phyloP scores from a whole-genome alignment of 2,888 invertebrate species.

The Priocnemis perturbator region DNA sequence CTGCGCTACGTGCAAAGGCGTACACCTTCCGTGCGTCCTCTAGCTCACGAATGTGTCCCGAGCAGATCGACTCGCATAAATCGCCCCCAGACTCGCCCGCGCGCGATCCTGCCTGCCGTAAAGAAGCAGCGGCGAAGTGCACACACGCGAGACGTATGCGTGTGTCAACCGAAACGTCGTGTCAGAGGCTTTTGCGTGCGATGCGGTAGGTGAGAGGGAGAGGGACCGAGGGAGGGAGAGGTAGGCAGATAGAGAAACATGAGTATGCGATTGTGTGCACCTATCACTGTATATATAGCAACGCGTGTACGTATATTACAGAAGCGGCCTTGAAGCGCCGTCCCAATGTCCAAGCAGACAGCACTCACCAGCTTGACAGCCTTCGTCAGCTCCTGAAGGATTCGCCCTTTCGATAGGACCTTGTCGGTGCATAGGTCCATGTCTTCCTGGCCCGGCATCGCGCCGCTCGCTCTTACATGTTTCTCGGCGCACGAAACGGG shows the following conservation, averaged over 20 bases:
- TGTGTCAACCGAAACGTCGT: neutral
- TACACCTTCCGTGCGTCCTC: neutral
- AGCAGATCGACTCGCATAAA: too few species aligned
- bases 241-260: neutral
- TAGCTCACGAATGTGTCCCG: too few species aligned
- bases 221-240: neutral
- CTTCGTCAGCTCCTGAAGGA: slow-evolving; percentile 73
- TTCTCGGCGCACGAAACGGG: slow-evolving; percentile 35
- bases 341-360: slow-evolving; percentile 35
- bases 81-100: too few species aligned
- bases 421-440: slow-evolving; percentile 73
- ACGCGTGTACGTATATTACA: neutral
- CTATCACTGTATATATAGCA: neutral
- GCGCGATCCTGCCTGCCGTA: too few species aligned
- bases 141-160: neutral
- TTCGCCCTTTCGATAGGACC: slow-evolving; percentile 71
- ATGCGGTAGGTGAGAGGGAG: too few species aligned
- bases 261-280: neutral
- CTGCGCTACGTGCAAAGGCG: slow-evolving; percentile 1
- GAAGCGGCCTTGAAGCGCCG: slow-evolving; percentile 38
- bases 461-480: slow-evolving; percentile 57
- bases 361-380: slow-evolving; percentile 73
- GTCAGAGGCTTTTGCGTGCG: neutral
- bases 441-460: slow-evolving; percentile 69
- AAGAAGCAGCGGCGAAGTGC: too few species aligned